These are phyloP conservation scores for Vanessa cardui DNA, from an alignment of 2,888 invertebrate genomes.

Conservation along the genomic window DNA sequence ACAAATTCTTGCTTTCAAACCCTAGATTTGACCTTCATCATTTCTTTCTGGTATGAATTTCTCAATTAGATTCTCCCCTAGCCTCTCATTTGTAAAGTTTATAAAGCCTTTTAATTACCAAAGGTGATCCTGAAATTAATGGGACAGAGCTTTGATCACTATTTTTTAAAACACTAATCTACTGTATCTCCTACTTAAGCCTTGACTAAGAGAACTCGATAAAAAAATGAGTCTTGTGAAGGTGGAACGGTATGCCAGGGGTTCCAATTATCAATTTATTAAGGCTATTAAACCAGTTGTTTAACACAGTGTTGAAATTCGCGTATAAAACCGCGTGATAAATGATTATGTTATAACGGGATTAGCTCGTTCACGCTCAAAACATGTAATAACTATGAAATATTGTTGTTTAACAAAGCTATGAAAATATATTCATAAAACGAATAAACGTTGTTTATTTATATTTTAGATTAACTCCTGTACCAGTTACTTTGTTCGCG, in stretches of 20 bases:
- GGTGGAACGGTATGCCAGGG: not conserved
- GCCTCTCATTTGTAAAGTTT: too few relatives aligned
- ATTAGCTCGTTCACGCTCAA: conserved; percentile 4
- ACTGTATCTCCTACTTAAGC: too few relatives aligned
- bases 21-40: too few relatives aligned
- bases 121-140: too few relatives aligned
- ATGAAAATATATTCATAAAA: conserved; percentile 8
- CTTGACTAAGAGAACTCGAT: not conserved
- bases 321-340: conserved; percentile 5
- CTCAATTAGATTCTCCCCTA: too few relatives aligned
- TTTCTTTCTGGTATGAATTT: too few relatives aligned
- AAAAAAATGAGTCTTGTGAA: not conserved
- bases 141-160: too few relatives aligned
- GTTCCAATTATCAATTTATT: not conserved
- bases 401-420: conserved; percentile 1
- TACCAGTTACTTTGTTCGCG: too few relatives aligned
- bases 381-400: conserved; percentile 8
- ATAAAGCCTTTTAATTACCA: too few relatives aligned
- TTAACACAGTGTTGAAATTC: conserved; percentile 4
- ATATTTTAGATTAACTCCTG: not conserved
- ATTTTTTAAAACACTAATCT: too few relatives aligned
- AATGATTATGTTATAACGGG: conserved; percentile 11
- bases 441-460: not conserved
- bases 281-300: not conserved
- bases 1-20: too few relatives aligned